Conservation (phyloP, 2,888 invertebrate genomes). For the Pasiphila rectangulata region DNA sequence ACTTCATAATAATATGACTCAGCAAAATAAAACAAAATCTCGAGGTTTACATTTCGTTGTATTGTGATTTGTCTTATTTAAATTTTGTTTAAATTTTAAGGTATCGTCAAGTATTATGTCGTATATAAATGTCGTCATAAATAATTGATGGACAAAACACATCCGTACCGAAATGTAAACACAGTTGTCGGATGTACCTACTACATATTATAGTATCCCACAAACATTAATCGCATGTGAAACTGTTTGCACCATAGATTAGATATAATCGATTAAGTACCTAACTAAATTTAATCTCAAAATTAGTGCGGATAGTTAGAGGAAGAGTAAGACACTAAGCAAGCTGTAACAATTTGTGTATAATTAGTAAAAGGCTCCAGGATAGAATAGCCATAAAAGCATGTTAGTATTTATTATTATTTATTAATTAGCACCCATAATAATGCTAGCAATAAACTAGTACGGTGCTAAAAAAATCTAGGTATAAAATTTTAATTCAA, state of each 20-base stretch:
- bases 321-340: conserved; percentile 28
- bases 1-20: neutral
- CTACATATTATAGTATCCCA: too few relatives aligned
- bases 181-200: neutral
- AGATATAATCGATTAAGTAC: conserved; percentile 37
- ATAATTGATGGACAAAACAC: neutral
- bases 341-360: conserved; percentile 26
- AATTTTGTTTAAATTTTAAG: neutral
- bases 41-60: conserved; percentile 11
- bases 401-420: conserved; percentile 29
- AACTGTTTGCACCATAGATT: conserved; percentile 55
- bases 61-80: neutral
- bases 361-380: conserved; percentile 33
- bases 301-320: neutral
- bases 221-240: neutral
- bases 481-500: conserved; percentile 36
- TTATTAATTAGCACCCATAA: conserved; percentile 65
- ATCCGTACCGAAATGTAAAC: neutral
- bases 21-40: too few relatives aligned
- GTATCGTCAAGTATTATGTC: too few relatives aligned
- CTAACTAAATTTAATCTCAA: too few relatives aligned
- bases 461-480: conserved; percentile 44
- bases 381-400: conserved; percentile 32
- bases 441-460: conserved; percentile 63
- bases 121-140: too few relatives aligned